Evolutionary conservation across 2,888 invertebrate genomes (phyloP).

Genomic region (Leptinotarsa tumamoca): DNA sequence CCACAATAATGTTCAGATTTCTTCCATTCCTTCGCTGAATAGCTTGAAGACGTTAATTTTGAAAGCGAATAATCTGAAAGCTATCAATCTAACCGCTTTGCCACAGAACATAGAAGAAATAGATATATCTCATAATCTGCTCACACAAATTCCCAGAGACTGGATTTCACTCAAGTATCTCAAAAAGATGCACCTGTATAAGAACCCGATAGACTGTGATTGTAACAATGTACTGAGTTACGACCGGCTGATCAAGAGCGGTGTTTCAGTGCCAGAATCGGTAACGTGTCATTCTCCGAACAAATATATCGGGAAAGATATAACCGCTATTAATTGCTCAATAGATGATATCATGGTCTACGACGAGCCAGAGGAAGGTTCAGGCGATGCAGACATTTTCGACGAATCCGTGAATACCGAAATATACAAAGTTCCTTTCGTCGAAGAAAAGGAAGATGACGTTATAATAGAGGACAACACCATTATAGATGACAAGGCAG

Average conservation of each 20-base stretch:
- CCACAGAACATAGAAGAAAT: conserved; percentile 63
- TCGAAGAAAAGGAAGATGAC: conserved; percentile 45
- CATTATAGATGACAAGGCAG: conserved; percentile 44
- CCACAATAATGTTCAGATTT: conserved; percentile 54
- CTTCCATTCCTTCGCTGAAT: conserved; percentile 53
- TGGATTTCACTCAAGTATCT: conserved; percentile 70
- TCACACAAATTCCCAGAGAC: conserved; percentile 71
- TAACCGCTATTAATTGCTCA: conserved; percentile 53
- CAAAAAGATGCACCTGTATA: conserved; percentile 74
- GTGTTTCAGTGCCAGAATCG: conserved; percentile 55
- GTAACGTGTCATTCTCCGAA: conserved; percentile 59
- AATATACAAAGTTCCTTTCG: conserved; percentile 35
- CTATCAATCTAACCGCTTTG: conserved; percentile 55
- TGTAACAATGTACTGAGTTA: conserved; percentile 73
- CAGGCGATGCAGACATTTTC: conserved; percentile 51
- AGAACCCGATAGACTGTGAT: conserved; percentile 78
- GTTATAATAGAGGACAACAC: conserved; percentile 44
- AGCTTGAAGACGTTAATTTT: conserved; percentile 60
- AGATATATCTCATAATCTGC: conserved; percentile 74
- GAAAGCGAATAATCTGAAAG: conserved; percentile 58
- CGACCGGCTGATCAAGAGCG: conserved; percentile 68
- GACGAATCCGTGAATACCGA: conserved; percentile 31
- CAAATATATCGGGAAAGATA: conserved; percentile 55
- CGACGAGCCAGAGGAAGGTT: conserved; percentile 57
- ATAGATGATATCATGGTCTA: conserved; percentile 54